Evolutionary conservation across 23 tunicate species (phyloP).

Genomic region (Trididemnum nubilum): DNA sequence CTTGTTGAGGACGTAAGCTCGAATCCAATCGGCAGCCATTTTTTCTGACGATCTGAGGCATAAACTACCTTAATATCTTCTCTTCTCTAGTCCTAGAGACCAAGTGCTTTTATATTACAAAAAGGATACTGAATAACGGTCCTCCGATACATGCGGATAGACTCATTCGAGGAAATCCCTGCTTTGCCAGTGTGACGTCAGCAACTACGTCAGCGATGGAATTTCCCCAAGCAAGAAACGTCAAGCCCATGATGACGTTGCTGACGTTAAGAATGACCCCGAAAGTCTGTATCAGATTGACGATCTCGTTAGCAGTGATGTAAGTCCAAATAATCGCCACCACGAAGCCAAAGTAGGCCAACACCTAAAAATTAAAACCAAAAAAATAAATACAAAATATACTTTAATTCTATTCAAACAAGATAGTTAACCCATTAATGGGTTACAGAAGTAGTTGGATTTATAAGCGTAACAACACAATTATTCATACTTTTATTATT

Average conservation of each 20-base stretch:
- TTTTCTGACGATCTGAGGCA: too few relatives aligned
- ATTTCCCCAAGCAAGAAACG: slow-evolving; percentile 96
- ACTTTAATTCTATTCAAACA: background rate
- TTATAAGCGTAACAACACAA: too few relatives aligned
- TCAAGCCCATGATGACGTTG: slow-evolving; percentile 95
- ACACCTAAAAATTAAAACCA: slow-evolving; percentile 40
- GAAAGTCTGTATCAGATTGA: slow-evolving; percentile 83
- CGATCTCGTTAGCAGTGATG: slow-evolving; percentile 87
- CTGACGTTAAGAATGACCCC: slow-evolving; percentile 78
- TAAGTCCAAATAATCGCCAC: slow-evolving; percentile 80
- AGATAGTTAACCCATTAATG: too few relatives aligned
- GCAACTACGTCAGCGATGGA: slow-evolving; percentile 89
- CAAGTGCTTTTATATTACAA: too few relatives aligned
- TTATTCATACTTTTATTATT: too few relatives aligned
- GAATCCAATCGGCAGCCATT: too few relatives aligned
- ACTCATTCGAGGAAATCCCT: slow-evolving; percentile 92
- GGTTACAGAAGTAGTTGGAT: too few relatives aligned
- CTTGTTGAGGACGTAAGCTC: too few relatives aligned
- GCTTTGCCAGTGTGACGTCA: slow-evolving; percentile 84
- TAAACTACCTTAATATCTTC: too few relatives aligned
- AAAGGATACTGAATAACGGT: slow-evolving; percentile 95
- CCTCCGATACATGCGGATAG: slow-evolving; percentile 93
- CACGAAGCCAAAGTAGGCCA: slow-evolving; percentile 85
- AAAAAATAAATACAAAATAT: background rate
- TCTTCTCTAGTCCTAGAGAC: too few relatives aligned